Percentiles rank a stretch among this genome's conserved stretches.
phyloP scores from a whole-genome alignment of 1,140 invertebrate genomes.

The Drosophila auraria region DNA sequence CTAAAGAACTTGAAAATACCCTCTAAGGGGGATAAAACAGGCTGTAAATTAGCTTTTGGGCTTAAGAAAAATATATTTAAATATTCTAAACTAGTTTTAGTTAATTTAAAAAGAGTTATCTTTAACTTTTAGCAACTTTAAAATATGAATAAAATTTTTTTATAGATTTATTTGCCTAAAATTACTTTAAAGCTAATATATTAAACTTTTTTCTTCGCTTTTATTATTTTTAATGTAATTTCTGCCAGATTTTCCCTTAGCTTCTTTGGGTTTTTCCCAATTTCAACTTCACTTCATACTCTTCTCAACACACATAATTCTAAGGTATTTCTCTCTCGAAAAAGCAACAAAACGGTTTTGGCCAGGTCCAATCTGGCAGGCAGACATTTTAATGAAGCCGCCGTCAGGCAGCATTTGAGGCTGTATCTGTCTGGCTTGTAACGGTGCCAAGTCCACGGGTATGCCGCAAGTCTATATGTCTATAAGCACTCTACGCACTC shows the following conservation, averaged over 20 bases:
- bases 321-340: slow-evolving; percentile 5
- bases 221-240: background rate
- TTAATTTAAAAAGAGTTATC: background rate
- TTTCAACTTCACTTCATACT: slow-evolving; percentile 1
- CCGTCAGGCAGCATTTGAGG: slow-evolving; percentile 57
- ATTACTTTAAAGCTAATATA: background rate
- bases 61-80: background rate
- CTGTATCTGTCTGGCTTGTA: slow-evolving; percentile 41
- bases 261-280: background rate
- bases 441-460: slow-evolving; percentile 66
- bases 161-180: too few relatives aligned
- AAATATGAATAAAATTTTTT: background rate
- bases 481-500: slow-evolving; percentile 56
- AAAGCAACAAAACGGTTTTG: slow-evolving; percentile 50
- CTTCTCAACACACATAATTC: background rate
- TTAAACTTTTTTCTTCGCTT: background rate
- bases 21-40: background rate
- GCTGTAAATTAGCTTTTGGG: background rate
- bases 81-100: background rate
- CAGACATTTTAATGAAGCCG: slow-evolving; percentile 81
- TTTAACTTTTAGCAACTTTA: background rate
- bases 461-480: slow-evolving; percentile 4
- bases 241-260: background rate
- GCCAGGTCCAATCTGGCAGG: slow-evolving; percentile 53
- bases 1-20: slow-evolving; percentile 8